Evolutionary conservation across 2,797 vertebrate species (phyloP).

Genomic region (Chaetophractus vellerosus): DNA sequence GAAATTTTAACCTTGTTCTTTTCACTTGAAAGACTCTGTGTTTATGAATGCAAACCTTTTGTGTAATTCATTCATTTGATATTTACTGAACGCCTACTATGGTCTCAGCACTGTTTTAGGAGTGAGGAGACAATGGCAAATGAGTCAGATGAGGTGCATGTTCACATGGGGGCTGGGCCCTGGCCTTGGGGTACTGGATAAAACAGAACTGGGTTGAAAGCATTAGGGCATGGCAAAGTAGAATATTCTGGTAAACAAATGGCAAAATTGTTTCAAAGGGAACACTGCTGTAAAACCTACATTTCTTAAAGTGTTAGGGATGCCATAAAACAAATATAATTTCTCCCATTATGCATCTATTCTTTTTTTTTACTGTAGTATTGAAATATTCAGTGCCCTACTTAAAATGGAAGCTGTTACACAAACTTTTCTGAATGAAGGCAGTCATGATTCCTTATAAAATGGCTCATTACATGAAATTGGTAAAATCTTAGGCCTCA

Average conservation of each 20-base stretch:
- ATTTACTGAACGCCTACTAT: background rate
- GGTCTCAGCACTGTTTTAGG: background rate
- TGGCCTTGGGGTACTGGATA: background rate
- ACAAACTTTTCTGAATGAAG: slow-evolving; percentile 56
- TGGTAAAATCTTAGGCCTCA: slow-evolving; percentile 31
- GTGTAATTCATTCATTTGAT: slow-evolving; percentile 10
- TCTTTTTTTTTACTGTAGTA: background rate
- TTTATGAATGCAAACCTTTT: background rate
- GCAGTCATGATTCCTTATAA: slow-evolving; percentile 30
- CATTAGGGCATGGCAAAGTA: background rate
- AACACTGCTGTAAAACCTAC: background rate
- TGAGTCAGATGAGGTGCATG: background rate
- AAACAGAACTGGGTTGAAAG: background rate
- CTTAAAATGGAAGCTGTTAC: slow-evolving; percentile 12
- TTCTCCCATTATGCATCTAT: slow-evolving; percentile 18
- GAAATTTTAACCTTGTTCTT: slow-evolving; percentile 48
- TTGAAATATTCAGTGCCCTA: background rate
- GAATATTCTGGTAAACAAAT: background rate
- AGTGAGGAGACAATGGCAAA: background rate
- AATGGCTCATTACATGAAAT: background rate
- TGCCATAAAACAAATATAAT: background rate
- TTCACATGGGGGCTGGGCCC: background rate
- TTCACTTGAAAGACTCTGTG: background rate
- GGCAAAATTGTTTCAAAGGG: background rate
- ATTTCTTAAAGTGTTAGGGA: slow-evolving; percentile 25